phyloP scores from a whole-genome alignment of 2,888 invertebrate genomes.

The Rhagonycha lutea region DNA sequence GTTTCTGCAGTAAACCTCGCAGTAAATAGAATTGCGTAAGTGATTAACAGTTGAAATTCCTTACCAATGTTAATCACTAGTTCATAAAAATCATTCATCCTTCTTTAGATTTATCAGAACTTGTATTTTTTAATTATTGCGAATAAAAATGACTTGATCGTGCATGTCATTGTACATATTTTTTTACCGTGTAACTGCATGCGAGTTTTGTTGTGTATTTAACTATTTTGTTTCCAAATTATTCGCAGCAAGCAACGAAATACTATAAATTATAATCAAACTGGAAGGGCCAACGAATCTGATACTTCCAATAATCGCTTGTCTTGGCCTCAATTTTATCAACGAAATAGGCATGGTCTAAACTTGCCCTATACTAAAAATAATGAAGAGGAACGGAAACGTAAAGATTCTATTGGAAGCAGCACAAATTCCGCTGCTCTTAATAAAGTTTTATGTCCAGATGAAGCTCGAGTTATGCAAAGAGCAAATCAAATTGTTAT shows the following conservation, averaged over 20 bases:
- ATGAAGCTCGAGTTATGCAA: slow-evolving; percentile 81
- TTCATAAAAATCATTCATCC: slow-evolving; percentile 18
- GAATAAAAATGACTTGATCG: background rate
- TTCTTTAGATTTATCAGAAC: slow-evolving; percentile 2
- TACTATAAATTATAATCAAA: slow-evolving; percentile 47
- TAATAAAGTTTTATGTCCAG: slow-evolving; percentile 67
- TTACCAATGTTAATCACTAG: slow-evolving; percentile 31
- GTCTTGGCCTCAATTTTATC: slow-evolving; percentile 62
- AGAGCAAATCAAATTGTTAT: slow-evolving; percentile 86
- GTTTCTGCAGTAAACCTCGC: slow-evolving; percentile 91
- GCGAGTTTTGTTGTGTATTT: background rate
- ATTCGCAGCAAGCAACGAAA: slow-evolving; percentile 54
- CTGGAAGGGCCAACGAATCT: slow-evolving; percentile 56
- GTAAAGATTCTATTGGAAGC: slow-evolving; percentile 46
- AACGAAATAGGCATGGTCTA: slow-evolving; percentile 32
- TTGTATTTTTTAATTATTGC: background rate
- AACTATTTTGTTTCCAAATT: background rate
- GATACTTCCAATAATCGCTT: slow-evolving; percentile 59
- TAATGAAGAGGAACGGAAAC: slow-evolving; percentile 51
- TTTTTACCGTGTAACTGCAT: background rate
- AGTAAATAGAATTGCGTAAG: slow-evolving; percentile 92
- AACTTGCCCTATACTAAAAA: slow-evolving; percentile 50
- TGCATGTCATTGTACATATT: background rate
- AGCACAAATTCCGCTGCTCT: slow-evolving; percentile 57
- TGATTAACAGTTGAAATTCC: slow-evolving; percentile 49